Evolutionary conservation across 2,888 invertebrate species (phyloP), one percentile per base, ranked within the genome.

Genomic region (Drosophila birchii): DNA sequence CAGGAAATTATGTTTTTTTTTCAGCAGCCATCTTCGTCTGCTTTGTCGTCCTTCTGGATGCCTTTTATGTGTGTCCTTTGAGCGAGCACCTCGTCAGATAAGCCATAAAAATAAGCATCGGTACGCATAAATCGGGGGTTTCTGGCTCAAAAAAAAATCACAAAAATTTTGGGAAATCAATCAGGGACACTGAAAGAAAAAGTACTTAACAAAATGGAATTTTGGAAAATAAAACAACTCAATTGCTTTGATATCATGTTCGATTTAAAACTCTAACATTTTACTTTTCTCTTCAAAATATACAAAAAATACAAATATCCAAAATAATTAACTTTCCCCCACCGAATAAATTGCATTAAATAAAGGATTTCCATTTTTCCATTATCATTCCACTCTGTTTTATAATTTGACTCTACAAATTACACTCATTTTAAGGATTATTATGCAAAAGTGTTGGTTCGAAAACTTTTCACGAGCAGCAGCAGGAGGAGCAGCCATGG

Each of bases 1-100:
- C 86, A 83, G 91, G 91, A 91, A 91, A 91, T 91, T 91, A 91
- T 88, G 82, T 90, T 90, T 90, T 90, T 91, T 45, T 47, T 45
- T 84, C 14, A 18, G 18, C 49, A 32, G 18, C 49, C 32, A 32
- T 43, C 55, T 51, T 53, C 26, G n/a, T 68, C 75, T 73, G 60
- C 74, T 62, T 80, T 74, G 76, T 79, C 44, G 61, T 78, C 70
- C 75, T 75, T 56, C 20, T 45, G 44, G 20, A 61, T 58, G 63
- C 62, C 72, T 58, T 55, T 55, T 72, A 56, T 71, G 43, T 45
- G 49, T 34, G 51, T 53, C 51, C 56, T 75, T 53, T 60, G 49
- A 38, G 59, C 49, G 70, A 45, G 55, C 73, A 57, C 76, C 67
- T 68, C 62, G 36, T 59, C 69, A 81, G 88, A 85, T 85, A 81